Base-by-base conservation (phyloP, 2,113 vertebrate genomes). In the Symphodus melops region DNA sequence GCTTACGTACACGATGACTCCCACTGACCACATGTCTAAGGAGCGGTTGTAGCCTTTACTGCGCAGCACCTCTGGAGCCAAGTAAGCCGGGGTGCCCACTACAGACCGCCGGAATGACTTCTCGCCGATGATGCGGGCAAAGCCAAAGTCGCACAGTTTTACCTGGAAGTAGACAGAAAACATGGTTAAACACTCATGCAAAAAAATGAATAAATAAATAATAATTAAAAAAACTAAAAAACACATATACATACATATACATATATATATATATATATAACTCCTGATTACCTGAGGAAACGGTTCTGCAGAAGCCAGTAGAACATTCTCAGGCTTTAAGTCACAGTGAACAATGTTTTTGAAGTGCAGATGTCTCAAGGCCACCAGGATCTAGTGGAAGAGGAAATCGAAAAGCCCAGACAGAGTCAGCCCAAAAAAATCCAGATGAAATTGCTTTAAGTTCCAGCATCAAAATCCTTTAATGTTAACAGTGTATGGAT, bases 301-400 rank as follows among this genome's bases (percentile, higher is more conserved):
- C 9, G 97, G 97, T 86, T 99, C 97, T 80, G 97, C 97, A 12
- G 97, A 99, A 60, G 97, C 97, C 72, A 99, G 94, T n/a, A 99
- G 94, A 72, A 99, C 97, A 21, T 99, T 99, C 92, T 99, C 97
- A 5, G 97, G 97, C 93, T 99, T 99, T 92, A 99, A 94, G 93
- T 99, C 97, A 96, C 97, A 99, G 95, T 99, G 97, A 86, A 99
- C 97, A 59, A 99, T 99, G 87, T 99, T 99, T 90, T 99, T 99
- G 93, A 99, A 99, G 90, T 99, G 97, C 88, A 99, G 95, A 94
- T 97, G 98, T 88, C 97, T 96, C 91, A 99, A 91, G 71, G 97
- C 97, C 91, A 99, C 97, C 81, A 99, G 96, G 88, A 99, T 99
- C 98, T 99, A 88, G 66, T 28, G 84, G 28, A 88, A 72, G 89